A percentile compares a stretch with the other conserved stretches of the same genome.
Evolutionary conservation across 2,113 vertebrate genomes (phyloP).

Genomic region (Dasyurus viverrinus): DNA sequence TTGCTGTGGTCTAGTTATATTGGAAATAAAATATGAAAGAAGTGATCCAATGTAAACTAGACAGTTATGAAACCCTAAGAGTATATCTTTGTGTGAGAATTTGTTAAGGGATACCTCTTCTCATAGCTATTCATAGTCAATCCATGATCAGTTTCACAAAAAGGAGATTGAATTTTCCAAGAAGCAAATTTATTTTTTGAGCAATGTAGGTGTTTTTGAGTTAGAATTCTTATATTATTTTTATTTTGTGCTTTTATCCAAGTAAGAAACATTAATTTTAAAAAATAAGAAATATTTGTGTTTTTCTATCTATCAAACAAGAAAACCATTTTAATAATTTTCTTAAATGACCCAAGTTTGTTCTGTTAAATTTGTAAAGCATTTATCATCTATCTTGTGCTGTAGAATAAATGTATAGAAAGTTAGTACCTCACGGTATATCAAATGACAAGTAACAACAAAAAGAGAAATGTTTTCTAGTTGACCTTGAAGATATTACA

Average conservation of each 20-base stretch:
- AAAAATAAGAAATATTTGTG: background rate
- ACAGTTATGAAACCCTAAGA: constrained; percentile 38
- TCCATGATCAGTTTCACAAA: background rate
- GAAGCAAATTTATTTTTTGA: constrained; percentile 32
- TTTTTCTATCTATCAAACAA: background rate
- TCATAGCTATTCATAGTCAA: background rate
- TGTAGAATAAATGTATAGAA: constrained; percentile 55
- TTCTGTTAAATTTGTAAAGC: constrained; percentile 44
- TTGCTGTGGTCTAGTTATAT: constrained; percentile 34
- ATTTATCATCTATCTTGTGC: background rate
- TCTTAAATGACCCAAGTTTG: constrained; percentile 14
- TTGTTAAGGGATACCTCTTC: background rate
- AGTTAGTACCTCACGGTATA: background rate
- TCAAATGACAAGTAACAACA: constrained; percentile 21
- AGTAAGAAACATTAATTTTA: constrained; percentile 30
- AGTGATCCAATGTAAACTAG: constrained; percentile 51
- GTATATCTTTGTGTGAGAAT: constrained; percentile 39
- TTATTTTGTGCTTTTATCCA: constrained; percentile 29
- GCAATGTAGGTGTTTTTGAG: constrained; percentile 24
- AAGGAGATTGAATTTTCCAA: constrained; percentile 23
- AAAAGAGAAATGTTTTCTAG: constrained; percentile 41
- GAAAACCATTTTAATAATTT: constrained; percentile 40
- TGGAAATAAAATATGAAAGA: constrained; percentile 47
- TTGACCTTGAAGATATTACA: constrained; percentile 61
- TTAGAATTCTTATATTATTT: constrained; percentile 55